phyloP scores from a whole-genome alignment of 2,888 invertebrate species.

The Glaucopsyche alexis region DNA sequence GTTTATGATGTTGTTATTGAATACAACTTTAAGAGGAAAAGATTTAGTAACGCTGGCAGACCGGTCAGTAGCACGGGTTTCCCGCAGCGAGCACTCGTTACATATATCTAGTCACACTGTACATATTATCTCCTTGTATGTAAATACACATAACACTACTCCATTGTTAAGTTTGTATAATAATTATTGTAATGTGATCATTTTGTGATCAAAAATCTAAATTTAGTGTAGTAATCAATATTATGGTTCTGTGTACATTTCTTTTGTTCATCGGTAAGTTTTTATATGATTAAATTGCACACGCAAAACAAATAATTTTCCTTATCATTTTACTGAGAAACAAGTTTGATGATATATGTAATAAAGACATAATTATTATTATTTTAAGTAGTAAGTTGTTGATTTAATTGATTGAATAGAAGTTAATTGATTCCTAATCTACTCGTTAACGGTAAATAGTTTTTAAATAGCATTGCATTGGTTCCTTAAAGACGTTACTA shows the following conservation, averaged over 20 bases:
- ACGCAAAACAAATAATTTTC: background rate
- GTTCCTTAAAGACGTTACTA: too few relatives aligned
- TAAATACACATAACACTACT: background rate
- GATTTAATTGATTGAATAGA: too few relatives aligned
- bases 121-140: background rate
- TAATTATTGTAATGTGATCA: background rate
- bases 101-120: background rate
- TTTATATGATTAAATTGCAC: background rate
- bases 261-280: background rate
- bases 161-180: background rate
- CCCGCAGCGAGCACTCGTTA: background rate
- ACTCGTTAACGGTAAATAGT: too few relatives aligned
- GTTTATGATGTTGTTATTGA: background rate
- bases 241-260: background rate
- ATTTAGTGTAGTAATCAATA: background rate
- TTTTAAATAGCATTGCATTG: too few relatives aligned
- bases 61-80: background rate
- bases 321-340: background rate
- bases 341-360: too few relatives aligned
- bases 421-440: too few relatives aligned
- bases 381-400: too few relatives aligned
- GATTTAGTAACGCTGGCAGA: background rate
- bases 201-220: background rate
- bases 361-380: too few relatives aligned
- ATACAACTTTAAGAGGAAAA: background rate